Conservation (phyloP, 2,888 invertebrate species). For the Strigamia crassipes region DNA sequence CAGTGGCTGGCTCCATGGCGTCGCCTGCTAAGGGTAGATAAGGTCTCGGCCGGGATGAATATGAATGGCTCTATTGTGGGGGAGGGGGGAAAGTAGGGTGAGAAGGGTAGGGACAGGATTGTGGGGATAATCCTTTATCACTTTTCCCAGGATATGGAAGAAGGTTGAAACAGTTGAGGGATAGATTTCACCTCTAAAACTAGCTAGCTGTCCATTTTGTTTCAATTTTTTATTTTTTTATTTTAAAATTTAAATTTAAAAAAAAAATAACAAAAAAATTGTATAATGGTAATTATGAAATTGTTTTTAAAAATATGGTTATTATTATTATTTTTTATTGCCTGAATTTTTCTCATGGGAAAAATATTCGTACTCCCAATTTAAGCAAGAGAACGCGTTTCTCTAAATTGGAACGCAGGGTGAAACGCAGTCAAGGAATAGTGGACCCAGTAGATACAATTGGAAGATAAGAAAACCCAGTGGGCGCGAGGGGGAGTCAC, state of each 20-base stretch:
- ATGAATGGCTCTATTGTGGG: conserved; percentile 10
- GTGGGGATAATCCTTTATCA: conserved; percentile 10
- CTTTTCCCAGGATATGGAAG: conserved; percentile 3
- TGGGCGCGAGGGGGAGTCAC: background rate
- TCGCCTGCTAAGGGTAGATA: conserved; percentile 10
- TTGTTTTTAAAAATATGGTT: background rate
- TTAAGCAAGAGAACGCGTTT: background rate
- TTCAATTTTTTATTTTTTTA: background rate
- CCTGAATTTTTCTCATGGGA: background rate
- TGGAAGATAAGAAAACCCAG: conserved; percentile 6
- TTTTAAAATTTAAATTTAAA: background rate
- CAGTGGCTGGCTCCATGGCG: conserved; percentile 10
- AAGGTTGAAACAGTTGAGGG: conserved; percentile 6
- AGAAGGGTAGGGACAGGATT: background rate
- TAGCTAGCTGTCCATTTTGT: too few relatives aligned
- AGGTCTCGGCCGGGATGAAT: conserved; percentile 10
- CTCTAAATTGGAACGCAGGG: conserved; percentile 2
- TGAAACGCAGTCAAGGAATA: conserved; percentile 10
- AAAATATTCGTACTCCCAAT: background rate
- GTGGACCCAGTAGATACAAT: conserved; percentile 10
- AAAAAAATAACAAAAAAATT: too few relatives aligned
- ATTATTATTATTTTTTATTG: background rate
- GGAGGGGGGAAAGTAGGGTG: background rate
- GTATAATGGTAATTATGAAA: too few relatives aligned
- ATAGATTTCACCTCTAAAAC: background rate